Evolutionary conservation across 1,140 invertebrate species (phyloP).

Genomic region (Drosophila gunungcola): DNA sequence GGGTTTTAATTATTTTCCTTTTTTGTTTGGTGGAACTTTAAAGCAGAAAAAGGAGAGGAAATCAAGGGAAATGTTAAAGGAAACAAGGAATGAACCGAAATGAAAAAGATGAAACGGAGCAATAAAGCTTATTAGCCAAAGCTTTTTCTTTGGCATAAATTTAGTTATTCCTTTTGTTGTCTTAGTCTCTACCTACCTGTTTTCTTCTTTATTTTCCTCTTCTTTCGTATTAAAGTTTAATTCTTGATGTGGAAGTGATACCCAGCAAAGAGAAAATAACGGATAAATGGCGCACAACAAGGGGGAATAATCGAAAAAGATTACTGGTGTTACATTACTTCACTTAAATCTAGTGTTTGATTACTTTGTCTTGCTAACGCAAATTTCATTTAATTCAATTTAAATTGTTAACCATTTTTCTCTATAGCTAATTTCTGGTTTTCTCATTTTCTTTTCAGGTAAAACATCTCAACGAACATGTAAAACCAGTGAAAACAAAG

Average conservation of each 20-base stretch:
- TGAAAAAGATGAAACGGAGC: not conserved
- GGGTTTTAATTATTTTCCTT: constrained; percentile 67
- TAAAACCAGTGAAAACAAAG: not conserved
- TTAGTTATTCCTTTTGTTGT: constrained; percentile 5
- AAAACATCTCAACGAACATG: constrained; percentile 43
- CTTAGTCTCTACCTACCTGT: not conserved
- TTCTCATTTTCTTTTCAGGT: constrained; percentile 52
- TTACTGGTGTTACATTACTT: too few species aligned
- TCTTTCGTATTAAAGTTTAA: not conserved
- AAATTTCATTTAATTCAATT: not conserved
- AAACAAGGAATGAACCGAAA: not conserved
- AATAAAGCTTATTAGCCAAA: constrained; percentile 18
- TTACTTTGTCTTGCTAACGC: too few species aligned
- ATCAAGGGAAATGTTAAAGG: not conserved
- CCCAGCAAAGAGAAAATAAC: not conserved
- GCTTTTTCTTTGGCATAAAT: constrained; percentile 13
- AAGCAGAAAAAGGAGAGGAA: constrained; percentile 7
- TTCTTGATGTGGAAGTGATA: not conserved
- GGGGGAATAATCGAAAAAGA: not conserved
- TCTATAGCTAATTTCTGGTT: constrained; percentile 28
- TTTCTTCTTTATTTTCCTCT: not conserved
- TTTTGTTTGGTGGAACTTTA: constrained; percentile 53
- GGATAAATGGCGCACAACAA: not conserved
- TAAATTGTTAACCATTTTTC: not conserved
- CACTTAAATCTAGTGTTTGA: too few species aligned